Percentiles rank a stretch among this genome's conserved stretches.
phyloP scores from a whole-genome alignment of 2,888 invertebrate species.

The Plemyria rubiginata region DNA sequence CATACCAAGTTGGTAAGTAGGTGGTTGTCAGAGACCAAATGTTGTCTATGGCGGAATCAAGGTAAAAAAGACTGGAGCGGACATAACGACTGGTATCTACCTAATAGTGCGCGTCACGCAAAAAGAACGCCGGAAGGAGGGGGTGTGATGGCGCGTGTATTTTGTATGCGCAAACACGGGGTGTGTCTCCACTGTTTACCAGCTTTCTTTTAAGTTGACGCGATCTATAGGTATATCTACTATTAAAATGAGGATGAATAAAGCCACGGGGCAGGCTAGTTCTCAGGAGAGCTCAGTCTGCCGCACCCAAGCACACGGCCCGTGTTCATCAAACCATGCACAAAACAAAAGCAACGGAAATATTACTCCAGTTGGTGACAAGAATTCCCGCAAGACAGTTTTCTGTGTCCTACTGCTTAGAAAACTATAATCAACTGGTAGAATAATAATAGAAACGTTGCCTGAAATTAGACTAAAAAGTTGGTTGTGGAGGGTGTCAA shows the following conservation, averaged over 20 bases:
- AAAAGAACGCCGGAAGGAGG: too few relatives aligned
- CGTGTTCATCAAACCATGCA: constrained; percentile 77
- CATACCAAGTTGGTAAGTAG: too few relatives aligned
- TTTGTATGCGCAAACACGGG: too few relatives aligned
- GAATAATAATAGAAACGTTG: constrained; percentile 3
- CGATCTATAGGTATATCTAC: too few relatives aligned
- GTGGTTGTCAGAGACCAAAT: too few relatives aligned
- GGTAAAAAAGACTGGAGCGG: too few relatives aligned
- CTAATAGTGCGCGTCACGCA: too few relatives aligned
- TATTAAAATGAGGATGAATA: constrained; percentile 6
- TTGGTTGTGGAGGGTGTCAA: constrained; percentile 7
- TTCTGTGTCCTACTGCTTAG: constrained; percentile 49
- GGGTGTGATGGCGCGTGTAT: too few relatives aligned
- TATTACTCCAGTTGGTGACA: constrained; percentile 77
- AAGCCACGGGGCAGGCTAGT: constrained; percentile 8
- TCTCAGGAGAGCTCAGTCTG: constrained; percentile 48
- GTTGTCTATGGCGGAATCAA: too few relatives aligned
- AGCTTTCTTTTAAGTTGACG: too few relatives aligned
- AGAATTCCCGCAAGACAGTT: constrained; percentile 73
- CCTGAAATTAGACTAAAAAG: constrained; percentile 23
- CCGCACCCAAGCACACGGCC: constrained; percentile 59
- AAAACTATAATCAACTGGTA: constrained; percentile 9
- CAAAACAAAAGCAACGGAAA: constrained; percentile 80
- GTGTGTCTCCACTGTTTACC: too few relatives aligned
- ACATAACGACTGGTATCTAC: too few relatives aligned